These are phyloP conservation scores for Tribolium madens DNA, from an alignment of 1,140 invertebrate genomes.

Conservation along the genomic window DNA sequence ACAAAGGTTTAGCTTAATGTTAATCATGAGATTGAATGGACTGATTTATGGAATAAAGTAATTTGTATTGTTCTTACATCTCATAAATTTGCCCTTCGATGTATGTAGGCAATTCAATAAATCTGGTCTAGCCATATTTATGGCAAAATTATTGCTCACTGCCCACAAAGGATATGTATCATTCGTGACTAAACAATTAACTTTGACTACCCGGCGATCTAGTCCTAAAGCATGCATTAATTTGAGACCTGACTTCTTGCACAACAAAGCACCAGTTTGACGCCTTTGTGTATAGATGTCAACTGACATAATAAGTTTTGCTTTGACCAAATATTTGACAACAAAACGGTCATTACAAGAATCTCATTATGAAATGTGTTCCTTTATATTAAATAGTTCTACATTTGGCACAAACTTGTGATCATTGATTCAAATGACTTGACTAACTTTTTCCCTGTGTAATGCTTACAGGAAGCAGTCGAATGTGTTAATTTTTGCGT, in stretches of 20 bases:
- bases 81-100: conserved; percentile 10
- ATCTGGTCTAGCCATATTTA: conserved; percentile 12
- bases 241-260: conserved; percentile 1
- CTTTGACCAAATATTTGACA: neutral
- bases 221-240: conserved; percentile 8
- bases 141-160: conserved; percentile 22
- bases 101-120: conserved; percentile 14
- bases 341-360: neutral
- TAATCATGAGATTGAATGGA: neutral
- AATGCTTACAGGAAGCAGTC: neutral
- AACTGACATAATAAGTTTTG: neutral
- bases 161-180: conserved; percentile 32
- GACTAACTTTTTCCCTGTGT: neutral
- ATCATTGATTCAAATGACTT: neutral
- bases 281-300: conserved; percentile 15
- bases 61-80: conserved; percentile 24
- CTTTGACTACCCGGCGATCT: neutral
- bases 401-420: neutral
- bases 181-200: conserved; percentile 36
- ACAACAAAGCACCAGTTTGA: conserved; percentile 2
- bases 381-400: neutral
- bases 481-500: neutral
- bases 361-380: neutral
- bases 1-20: neutral
- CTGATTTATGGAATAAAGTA: conserved; percentile 2